phyloP scores from a whole-genome alignment of 1,140 invertebrate species.

The Bradysia coprophila region DNA sequence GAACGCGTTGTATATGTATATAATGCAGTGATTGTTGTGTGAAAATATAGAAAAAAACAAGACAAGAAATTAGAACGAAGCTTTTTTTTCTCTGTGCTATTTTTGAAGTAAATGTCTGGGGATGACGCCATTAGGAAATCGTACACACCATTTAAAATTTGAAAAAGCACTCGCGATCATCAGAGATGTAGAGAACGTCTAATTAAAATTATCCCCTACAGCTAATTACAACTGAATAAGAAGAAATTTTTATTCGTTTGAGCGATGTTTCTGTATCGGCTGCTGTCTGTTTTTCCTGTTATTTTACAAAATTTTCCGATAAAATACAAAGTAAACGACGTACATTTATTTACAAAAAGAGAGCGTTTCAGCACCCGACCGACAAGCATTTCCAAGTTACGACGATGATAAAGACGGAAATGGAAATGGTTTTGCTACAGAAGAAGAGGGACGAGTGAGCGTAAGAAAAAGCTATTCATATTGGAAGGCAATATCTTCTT shows the following conservation, averaged over 20 bases:
- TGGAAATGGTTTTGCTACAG: too few relatives aligned
- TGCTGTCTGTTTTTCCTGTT: too few relatives aligned
- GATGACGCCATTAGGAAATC: neutral
- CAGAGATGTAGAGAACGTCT: neutral
- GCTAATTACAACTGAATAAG: neutral
- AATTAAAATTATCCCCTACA: constrained; percentile 1
- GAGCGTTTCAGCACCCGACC: too few relatives aligned
- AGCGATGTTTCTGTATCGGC: neutral
- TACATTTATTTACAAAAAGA: neutral
- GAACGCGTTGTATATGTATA: too few relatives aligned
- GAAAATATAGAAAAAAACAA: too few relatives aligned
- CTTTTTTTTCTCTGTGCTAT: neutral
- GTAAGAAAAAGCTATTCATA: neutral
- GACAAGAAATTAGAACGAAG: too few relatives aligned
- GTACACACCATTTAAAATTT: neutral
- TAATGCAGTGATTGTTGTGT: too few relatives aligned
- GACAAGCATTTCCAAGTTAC: too few relatives aligned
- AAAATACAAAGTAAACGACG: neutral
- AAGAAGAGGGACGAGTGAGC: too few relatives aligned
- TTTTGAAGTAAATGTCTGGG: neutral
- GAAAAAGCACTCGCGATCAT: neutral
- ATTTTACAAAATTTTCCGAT: too few relatives aligned
- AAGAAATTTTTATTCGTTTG: neutral
- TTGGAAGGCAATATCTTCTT: neutral
- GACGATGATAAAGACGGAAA: too few relatives aligned